Evolutionary conservation across 2,113 vertebrate species (phyloP).

Genomic region (Murina feae): DNA sequence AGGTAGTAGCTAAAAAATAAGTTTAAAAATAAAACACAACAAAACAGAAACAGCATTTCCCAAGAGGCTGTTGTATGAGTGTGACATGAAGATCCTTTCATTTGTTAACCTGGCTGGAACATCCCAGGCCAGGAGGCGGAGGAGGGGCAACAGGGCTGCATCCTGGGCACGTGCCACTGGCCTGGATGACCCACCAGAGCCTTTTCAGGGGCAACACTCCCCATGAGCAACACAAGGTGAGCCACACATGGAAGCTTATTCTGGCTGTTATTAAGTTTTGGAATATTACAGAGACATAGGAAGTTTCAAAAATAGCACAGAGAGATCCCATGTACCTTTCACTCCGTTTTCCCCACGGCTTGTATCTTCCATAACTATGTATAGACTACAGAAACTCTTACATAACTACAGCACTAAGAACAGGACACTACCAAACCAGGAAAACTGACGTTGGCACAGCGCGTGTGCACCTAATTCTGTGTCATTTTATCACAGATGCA

Average conservation of each 20-base stretch:
- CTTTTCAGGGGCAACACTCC: not conserved
- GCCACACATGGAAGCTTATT: not conserved
- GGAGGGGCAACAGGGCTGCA: not conserved
- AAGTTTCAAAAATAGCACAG: not conserved
- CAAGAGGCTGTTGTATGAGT: not conserved
- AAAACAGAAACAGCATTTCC: not conserved
- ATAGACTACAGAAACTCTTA: accelerated
- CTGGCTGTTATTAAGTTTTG: not conserved
- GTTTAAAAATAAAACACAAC: not conserved
- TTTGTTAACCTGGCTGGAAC: not conserved
- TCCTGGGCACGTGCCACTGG: accelerated
- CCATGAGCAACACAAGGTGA: not conserved
- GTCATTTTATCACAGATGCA: not conserved
- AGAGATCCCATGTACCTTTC: not conserved
- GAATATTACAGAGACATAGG: not conserved
- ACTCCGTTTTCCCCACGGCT: not conserved
- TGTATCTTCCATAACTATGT: not conserved
- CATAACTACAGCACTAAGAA: not conserved
- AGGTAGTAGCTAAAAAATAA: not conserved
- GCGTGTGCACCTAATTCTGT: accelerated
- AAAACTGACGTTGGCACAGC: not conserved
- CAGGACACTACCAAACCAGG: not conserved
- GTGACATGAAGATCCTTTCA: not conserved
- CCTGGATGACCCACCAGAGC: not conserved
- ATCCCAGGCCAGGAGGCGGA: not conserved